Conservation (phyloP, 2,888 invertebrate genomes). For the Tiphia femorata region DNA sequence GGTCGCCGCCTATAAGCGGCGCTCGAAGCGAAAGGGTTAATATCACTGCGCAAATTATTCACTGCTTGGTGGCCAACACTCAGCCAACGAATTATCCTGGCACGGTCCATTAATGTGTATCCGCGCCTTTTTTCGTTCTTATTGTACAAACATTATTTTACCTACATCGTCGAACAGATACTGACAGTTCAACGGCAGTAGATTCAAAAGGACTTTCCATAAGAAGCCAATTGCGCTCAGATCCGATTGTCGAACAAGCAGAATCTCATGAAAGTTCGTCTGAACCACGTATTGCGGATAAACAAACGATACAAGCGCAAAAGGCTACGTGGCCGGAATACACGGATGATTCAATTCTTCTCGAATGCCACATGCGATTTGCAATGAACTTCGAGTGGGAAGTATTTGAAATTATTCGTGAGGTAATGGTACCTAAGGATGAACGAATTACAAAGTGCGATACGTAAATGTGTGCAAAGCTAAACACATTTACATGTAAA, state of each 20-base stretch:
- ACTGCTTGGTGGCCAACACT: too few species aligned
- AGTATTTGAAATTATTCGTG: constrained; percentile 78
- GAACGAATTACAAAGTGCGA: too few species aligned
- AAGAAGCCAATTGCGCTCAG: background rate
- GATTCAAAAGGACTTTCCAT: constrained; percentile 2
- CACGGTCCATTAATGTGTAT: too few species aligned
- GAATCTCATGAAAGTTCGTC: background rate
- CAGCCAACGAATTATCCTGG: too few species aligned
- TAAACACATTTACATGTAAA: background rate
- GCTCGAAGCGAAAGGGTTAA: too few species aligned
- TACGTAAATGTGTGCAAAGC: too few species aligned
- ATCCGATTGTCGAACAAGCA: background rate
- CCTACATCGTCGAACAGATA: constrained; percentile 13
- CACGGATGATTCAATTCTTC: constrained; percentile 76
- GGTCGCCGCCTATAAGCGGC: too few species aligned
- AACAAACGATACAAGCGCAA: background rate
- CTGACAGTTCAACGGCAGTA: background rate
- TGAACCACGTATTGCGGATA: background rate
- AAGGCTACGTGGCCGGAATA: constrained; percentile 75
- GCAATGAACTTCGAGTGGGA: constrained; percentile 76
- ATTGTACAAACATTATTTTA: background rate
- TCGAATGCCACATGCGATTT: constrained; percentile 78
- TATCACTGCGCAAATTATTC: too few species aligned
- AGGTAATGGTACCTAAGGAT: too few species aligned
- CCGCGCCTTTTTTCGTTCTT: background rate